Evolutionary conservation across 2,797 vertebrate species (phyloP).

Genomic region (Anguilla megastoma): DNA sequence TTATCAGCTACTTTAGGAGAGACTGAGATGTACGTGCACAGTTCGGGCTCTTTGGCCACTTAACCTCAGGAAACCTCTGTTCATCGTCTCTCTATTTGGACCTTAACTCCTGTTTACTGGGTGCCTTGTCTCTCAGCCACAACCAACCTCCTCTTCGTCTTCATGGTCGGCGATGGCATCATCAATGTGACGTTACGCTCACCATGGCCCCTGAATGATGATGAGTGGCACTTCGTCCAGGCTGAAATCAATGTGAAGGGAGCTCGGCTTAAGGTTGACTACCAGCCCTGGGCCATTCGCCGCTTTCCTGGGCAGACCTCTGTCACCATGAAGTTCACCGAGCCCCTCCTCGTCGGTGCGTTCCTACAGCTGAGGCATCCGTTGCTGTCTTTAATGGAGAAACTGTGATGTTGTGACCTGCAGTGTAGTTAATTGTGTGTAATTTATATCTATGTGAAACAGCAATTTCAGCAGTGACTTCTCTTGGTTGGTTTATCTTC

Average conservation of each 20-base stretch:
- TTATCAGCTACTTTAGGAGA: neutral
- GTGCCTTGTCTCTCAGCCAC: conserved; percentile 72
- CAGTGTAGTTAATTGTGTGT: neutral
- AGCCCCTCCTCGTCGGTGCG: conserved; percentile 85
- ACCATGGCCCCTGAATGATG: conserved; percentile 82
- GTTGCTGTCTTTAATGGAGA: neutral
- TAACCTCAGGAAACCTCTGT: neutral
- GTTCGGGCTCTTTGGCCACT: neutral
- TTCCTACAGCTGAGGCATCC: neutral
- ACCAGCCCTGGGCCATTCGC: conserved; percentile 84
- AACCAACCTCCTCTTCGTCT: conserved; percentile 83
- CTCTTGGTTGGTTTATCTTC: neutral
- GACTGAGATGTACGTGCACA: neutral
- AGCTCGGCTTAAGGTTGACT: conserved; percentile 89
- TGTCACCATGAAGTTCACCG: conserved; percentile 84
- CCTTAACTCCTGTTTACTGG: neutral
- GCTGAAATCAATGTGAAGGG: conserved; percentile 94
- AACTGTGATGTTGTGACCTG: neutral
- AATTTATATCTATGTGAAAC: neutral
- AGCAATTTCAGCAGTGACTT: neutral
- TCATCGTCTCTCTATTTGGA: neutral
- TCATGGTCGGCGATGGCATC: conserved; percentile 92
- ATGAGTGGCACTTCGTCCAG: conserved; percentile 96
- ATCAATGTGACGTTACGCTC: conserved; percentile 84
- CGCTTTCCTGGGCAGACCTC: conserved; percentile 88